Conservation (phyloP, 2,888 invertebrate genomes). For the Capitulum mitella region DNA sequence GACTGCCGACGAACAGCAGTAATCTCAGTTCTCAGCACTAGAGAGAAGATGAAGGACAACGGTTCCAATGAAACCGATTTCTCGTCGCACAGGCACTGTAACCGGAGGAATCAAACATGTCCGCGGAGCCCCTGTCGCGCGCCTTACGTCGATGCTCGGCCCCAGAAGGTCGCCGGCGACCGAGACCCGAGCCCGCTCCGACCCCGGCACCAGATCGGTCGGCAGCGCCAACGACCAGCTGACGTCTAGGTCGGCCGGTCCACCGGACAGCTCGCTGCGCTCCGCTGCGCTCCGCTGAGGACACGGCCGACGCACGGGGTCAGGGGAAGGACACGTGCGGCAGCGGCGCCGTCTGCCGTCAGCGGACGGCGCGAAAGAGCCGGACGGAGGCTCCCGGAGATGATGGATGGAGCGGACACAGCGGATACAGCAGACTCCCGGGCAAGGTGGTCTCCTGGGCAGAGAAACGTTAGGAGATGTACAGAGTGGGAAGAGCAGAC, state of each 20-base stretch:
- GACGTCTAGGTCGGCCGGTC: constrained; percentile 30
- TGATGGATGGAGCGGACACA: background rate
- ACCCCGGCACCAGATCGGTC: constrained; percentile 53
- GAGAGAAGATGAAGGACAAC: background rate
- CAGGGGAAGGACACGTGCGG: background rate
- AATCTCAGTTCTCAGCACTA: background rate
- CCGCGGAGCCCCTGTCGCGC: no score
- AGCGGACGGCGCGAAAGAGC: no score
- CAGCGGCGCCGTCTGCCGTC: background rate
- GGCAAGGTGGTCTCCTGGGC: no score
- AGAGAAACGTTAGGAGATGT: no score
- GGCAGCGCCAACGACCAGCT: constrained; percentile 50
- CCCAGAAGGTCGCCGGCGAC: constrained; percentile 58
- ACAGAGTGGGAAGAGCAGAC: no score
- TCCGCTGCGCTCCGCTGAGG: background rate
- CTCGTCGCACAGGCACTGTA: background rate
- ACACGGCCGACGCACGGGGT: background rate
- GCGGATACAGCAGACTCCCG: background rate
- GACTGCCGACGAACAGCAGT: no score
- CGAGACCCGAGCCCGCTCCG: constrained; percentile 56
- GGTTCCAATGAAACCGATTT: background rate
- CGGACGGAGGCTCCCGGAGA: background rate
- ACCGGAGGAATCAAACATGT: no score
- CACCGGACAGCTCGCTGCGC: background rate
- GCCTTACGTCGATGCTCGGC: constrained; percentile 51